These are phyloP conservation scores for Entomyzon cyanotis DNA, from an alignment of 2,113 vertebrate species.

Conservation along the genomic window DNA sequence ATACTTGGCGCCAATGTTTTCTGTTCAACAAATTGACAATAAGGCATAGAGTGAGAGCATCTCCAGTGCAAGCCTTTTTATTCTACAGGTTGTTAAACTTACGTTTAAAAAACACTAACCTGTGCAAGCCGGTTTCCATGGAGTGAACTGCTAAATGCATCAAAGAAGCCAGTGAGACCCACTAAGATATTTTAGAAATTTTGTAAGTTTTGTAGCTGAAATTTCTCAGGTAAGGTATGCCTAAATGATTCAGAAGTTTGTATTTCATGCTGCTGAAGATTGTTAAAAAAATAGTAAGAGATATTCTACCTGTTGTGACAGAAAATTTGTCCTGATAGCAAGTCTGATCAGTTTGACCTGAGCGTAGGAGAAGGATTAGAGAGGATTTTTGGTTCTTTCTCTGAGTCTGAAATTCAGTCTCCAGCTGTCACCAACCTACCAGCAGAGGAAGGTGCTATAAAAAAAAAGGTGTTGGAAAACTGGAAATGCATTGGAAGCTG, in stretches of 20 bases:
- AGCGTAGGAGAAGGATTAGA: not conserved
- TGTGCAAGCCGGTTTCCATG: not conserved
- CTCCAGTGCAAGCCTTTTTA: not conserved
- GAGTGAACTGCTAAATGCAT: not conserved
- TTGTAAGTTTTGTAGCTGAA: not conserved
- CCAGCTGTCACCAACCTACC: not conserved
- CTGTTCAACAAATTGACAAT: not conserved
- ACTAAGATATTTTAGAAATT: not conserved
- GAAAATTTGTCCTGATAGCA: not conserved
- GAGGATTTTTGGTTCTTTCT: not conserved
- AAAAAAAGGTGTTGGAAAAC: not conserved
- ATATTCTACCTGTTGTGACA: not conserved
- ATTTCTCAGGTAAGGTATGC: not conserved
- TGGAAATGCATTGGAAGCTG: slow-evolving; percentile 4
- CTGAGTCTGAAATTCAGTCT: slow-evolving; percentile 1
- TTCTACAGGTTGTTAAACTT: not conserved
- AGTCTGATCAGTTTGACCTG: not conserved
- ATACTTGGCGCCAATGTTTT: not conserved
- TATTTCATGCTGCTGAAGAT: not conserved
- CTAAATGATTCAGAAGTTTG: not conserved
- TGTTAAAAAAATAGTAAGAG: not conserved
- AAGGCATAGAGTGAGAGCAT: not conserved
- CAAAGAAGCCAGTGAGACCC: not conserved
- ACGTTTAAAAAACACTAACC: not conserved
- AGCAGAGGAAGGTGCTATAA: not conserved